Evolutionary conservation across 2,113 vertebrate genomes (phyloP), one percentile per base, ranked within the genome.

Genomic region (Albula goreensis): DNA sequence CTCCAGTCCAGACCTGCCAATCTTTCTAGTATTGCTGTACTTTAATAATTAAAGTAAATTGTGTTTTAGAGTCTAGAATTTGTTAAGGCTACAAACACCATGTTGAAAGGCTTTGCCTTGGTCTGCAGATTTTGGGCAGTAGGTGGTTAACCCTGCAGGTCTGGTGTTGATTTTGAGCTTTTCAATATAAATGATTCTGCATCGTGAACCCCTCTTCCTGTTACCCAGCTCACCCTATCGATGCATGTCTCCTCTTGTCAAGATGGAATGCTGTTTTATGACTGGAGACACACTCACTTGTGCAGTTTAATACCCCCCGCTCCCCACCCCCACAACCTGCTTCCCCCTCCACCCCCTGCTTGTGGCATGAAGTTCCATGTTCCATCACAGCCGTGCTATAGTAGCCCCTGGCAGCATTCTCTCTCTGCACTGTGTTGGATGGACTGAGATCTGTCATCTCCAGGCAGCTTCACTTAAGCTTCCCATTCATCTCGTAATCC

Each of bases 241-340:
- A 49, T 79, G 77, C 89, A 84, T 90, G 90, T 78, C 84, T 87
- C 84, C 70, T 83, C 86, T 50, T 83, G 74, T 74, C 74, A n/a
- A 13, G 51, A 85, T 57, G 49, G 85, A 87, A 86, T 17, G 70
- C 57, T 80, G 82, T 89, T 93, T 88, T 88, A 86, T 86, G 84
- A 83, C 78, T 84, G 79, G 79, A 78, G 53, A 85, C 22, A 79
- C 86, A 92, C 49, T 77, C 25, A 56, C 81, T 51, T 7, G 78
- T 78, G 82, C 56, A 48, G 87, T 92, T 89, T 89, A 89, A 89
- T 60, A 13, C 70, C 53, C 56, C 17, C 15, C 41, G 49, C 87
- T 85, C 4, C 66, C 31, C 51, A 85, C 84, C 48, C 78, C 53
- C 51, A 86, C 81, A 86, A 88, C 88, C 88, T 41, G 31, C 31